Conservation (phyloP, 1,140 invertebrate genomes). For the Cherax destructor region DNA sequence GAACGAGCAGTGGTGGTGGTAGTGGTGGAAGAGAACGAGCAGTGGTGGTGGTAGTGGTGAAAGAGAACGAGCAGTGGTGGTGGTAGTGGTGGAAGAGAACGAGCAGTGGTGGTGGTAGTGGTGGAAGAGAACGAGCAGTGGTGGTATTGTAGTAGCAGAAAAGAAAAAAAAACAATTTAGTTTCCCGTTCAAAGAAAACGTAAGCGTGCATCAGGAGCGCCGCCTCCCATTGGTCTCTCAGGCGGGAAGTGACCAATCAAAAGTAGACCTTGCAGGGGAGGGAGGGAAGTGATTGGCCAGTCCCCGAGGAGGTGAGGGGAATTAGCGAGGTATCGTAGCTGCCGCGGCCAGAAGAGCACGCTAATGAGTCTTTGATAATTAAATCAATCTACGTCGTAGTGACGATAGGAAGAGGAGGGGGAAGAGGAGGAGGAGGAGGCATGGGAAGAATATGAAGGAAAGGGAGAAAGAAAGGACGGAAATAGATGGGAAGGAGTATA, state of each 20-base stretch:
- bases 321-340: conserved; percentile 21
- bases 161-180: too few relatives aligned
- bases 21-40: too few relatives aligned
- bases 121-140: too few relatives aligned
- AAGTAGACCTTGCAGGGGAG: background rate
- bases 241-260: conserved; percentile 23
- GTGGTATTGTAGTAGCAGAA: too few relatives aligned
- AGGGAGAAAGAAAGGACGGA: background rate
- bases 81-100: too few relatives aligned
- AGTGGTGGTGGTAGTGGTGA: too few relatives aligned
- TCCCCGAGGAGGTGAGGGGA: background rate
- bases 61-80: too few relatives aligned
- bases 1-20: too few relatives aligned
- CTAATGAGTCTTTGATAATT: conserved; percentile 42
- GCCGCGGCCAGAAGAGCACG: conserved; percentile 16
- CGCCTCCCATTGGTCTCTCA: background rate
- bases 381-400: conserved; percentile 37
- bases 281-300: conserved; percentile 16
- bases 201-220: too few relatives aligned
- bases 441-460: background rate
- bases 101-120: too few relatives aligned
- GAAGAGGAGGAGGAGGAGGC: background rate
- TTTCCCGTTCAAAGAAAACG: too few relatives aligned
- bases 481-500: background rate
- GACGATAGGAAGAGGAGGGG: background rate